Evolutionary conservation across 2,888 invertebrate genomes (phyloP).

Genomic region (Amorpha juglandis): DNA sequence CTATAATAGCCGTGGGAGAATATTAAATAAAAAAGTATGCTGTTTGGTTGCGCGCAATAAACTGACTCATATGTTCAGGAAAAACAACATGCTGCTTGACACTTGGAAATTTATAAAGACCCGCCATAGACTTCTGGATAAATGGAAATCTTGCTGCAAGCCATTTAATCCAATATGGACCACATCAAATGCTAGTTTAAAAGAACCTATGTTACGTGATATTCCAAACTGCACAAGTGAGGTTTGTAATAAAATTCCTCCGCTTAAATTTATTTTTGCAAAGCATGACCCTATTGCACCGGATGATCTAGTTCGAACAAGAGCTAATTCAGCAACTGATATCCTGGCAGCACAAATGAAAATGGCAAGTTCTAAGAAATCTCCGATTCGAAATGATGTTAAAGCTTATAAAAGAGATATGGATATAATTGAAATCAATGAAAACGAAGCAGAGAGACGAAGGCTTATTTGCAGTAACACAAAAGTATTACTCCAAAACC

Average conservation of each 20-base stretch:
- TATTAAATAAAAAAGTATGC: conserved; percentile 34
- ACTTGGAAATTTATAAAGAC: conserved; percentile 40
- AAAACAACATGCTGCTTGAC: conserved; percentile 30
- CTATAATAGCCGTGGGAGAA: neutral
- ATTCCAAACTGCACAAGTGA: neutral
- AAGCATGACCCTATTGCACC: neutral
- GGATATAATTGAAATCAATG: too few relatives aligned
- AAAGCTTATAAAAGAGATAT: neutral
- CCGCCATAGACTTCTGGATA: conserved; percentile 32
- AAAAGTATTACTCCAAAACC: conserved; percentile 30
- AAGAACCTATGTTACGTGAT: conserved; percentile 13
- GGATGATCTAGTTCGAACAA: neutral
- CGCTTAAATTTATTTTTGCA: conserved; percentile 2
- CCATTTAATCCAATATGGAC: neutral
- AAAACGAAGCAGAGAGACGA: neutral
- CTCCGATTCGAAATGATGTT: neutral
- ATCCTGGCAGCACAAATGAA: neutral
- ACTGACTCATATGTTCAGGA: conserved; percentile 34
- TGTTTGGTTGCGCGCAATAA: conserved; percentile 50
- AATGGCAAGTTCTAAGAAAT: neutral
- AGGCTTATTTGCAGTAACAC: neutral
- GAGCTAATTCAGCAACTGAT: neutral
- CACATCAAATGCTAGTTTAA: neutral
- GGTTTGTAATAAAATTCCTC: neutral
- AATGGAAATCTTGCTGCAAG: conserved; percentile 46